These are phyloP conservation scores for Drosophila kurseongensis DNA, from an alignment of 1,140 invertebrate genomes.

Conservation along the genomic window DNA sequence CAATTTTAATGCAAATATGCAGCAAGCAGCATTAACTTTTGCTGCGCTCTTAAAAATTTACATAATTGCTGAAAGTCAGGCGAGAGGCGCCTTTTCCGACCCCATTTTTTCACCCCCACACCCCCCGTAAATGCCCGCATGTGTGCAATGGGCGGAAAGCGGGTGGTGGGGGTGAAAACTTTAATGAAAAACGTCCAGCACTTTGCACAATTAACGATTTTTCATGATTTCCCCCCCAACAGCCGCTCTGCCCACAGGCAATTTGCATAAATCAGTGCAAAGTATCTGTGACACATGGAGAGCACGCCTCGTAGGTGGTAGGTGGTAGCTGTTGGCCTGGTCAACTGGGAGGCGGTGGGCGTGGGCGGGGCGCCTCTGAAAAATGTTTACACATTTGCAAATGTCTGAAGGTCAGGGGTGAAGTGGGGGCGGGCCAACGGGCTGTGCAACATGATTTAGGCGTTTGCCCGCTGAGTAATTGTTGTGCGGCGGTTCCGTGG, in stretches of 20 bases:
- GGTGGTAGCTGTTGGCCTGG: slow-evolving; percentile 9
- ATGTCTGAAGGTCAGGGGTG: slow-evolving; percentile 71
- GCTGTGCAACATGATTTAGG: slow-evolving; percentile 74
- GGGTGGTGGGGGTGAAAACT: slow-evolving; percentile 30
- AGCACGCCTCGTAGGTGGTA: slow-evolving; percentile 37
- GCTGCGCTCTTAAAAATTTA: slow-evolving; percentile 69
- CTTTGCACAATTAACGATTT: slow-evolving; percentile 81
- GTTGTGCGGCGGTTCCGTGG: slow-evolving; percentile 60
- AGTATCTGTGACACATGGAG: slow-evolving; percentile 76
- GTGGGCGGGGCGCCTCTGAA: slow-evolving; percentile 38
- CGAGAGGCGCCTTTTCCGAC: slow-evolving; percentile 19
- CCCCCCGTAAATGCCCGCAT: background rate
- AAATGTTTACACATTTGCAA: slow-evolving; percentile 83
- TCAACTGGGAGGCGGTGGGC: background rate
- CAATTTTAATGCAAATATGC: slow-evolving; percentile 77
- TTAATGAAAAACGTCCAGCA: slow-evolving; percentile 72
- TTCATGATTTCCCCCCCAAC: slow-evolving; percentile 67
- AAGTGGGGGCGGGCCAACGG: background rate
- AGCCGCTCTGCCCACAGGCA: slow-evolving; percentile 50
- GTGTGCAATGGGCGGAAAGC: slow-evolving; percentile 16
- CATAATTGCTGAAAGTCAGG: slow-evolving; percentile 72
- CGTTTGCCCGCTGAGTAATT: slow-evolving; percentile 70
- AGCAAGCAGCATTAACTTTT: slow-evolving; percentile 77
- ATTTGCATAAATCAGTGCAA: slow-evolving; percentile 82
- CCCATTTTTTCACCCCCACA: background rate